Evolutionary conservation across 2,113 vertebrate genomes (phyloP), one percentile per base, ranked within the genome.

Genomic region (Tetrao urogallus): DNA sequence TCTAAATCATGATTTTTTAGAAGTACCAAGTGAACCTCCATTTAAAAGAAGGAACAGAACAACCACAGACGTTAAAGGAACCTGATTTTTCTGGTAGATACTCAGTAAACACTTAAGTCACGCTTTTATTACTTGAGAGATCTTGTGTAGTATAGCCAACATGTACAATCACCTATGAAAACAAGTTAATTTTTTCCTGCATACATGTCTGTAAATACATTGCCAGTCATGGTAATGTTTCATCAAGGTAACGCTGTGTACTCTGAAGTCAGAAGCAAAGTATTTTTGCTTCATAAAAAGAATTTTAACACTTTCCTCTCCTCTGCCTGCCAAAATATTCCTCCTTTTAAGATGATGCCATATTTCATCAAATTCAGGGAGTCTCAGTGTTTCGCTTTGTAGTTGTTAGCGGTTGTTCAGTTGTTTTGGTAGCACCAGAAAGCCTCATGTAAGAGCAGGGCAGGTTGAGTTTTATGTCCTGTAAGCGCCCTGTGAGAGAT

Each of bases 321-420:
- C 72, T 73, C 43, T 11, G 30, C 10, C 12, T 64, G 34, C 50
- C 34, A 90, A 77, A 90, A 58, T n/a, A 58, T 58, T 36, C 11
- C 32, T 69, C 3, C 16, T 45, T 94, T 88, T 67, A 83, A 86
- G 60, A 47, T 1, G 2, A 73, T 67, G n/a, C 52, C 61, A 2
- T 81, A 72, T 86, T 96, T 94, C 52, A 63, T 45, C 80, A 13
- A 78, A 18, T 84, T 94, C 47, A 74, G 78, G 24, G 38, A 43
- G n/a, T 69, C 32, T n/a, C 8, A 7, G 19, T 78, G 48, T 32
- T 77, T 86, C 82, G 7, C 1, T 76, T 79, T 86, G 25, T 67
- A 30, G 52, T 54, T 28, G n/a, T 71, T 95, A 85, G 63, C 21
- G 25, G 87, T 83, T 81, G 57, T 77, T 84, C n/a, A 22, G 69